These are phyloP conservation scores for Octodon degus DNA, from an alignment of 2,113 vertebrate genomes.

Conservation along the genomic window DNA sequence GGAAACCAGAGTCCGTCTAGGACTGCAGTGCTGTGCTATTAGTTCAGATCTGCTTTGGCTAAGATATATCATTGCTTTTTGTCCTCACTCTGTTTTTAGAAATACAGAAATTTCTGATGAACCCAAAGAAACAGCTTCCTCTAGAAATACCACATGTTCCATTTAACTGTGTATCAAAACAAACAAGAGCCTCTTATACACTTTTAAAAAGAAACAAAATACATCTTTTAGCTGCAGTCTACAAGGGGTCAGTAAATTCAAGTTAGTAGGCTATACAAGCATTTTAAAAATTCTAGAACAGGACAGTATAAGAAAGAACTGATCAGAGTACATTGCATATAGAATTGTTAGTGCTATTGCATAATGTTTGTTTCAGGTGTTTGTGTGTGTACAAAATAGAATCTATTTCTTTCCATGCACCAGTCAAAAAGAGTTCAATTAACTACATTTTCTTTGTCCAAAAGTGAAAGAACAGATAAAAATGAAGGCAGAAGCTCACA, in stretches of 20 bases:
- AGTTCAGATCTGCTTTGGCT: neutral
- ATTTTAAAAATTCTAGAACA: neutral
- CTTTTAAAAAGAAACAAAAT: neutral
- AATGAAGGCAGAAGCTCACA: slow-evolving; percentile 32
- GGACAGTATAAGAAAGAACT: neutral
- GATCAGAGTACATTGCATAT: neutral
- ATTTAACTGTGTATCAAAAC: neutral
- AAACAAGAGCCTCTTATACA: neutral
- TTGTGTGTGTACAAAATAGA: neutral
- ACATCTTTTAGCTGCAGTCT: neutral
- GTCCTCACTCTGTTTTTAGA: neutral
- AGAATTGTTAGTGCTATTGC: neutral
- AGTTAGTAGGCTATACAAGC: neutral
- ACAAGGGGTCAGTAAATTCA: neutral
- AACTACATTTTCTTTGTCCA: neutral
- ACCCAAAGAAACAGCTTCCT: neutral
- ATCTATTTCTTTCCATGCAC: neutral
- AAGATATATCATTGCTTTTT: neutral
- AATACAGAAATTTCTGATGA: neutral
- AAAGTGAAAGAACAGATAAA: slow-evolving; percentile 74
- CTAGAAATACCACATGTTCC: neutral
- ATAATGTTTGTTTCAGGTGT: neutral
- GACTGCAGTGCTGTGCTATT: neutral
- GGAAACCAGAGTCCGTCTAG: neutral
- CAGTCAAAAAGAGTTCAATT: neutral